A percentile compares a stretch with the other conserved stretches of the same genome.
These are phyloP conservation scores for Rhombomys opimus DNA, from an alignment of 2,113 vertebrate genomes.

Conservation along the genomic window DNA sequence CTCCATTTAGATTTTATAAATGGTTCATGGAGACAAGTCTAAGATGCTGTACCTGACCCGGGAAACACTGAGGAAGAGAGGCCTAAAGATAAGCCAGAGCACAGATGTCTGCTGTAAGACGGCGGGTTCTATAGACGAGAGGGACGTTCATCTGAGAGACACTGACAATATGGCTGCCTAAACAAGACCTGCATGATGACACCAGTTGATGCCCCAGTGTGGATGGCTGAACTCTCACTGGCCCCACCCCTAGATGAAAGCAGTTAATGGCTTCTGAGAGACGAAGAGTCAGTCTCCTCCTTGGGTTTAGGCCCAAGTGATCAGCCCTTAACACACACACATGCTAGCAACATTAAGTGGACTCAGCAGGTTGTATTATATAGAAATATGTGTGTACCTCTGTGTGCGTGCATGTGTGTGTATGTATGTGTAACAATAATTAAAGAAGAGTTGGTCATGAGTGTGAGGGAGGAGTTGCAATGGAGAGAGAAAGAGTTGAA, in stretches of 20 bases:
- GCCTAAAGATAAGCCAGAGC: neutral
- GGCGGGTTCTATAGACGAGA: too few relatives aligned
- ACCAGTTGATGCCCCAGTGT: neutral
- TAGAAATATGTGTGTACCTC: neutral
- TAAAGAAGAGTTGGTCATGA: neutral
- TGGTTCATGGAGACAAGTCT: neutral
- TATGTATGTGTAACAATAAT: neutral
- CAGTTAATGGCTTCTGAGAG: neutral
- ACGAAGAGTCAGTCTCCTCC: neutral
- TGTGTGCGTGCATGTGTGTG: neutral
- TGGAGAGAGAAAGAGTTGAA: neutral
- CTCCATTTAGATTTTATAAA: neutral
- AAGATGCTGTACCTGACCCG: neutral
- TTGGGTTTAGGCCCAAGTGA: neutral
- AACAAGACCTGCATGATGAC: neutral
- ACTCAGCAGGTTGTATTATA: neutral
- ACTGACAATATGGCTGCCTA: neutral
- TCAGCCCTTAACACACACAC: neutral
- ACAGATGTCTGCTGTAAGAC: neutral
- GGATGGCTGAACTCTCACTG: neutral
- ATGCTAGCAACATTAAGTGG: neutral
- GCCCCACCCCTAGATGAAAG: neutral
- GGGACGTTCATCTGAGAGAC: neutral
- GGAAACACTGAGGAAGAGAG: neutral
- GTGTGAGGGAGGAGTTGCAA: neutral